phyloP scores from a whole-genome alignment of 1,140 invertebrate genomes.

The Laodelphax striatellus region DNA sequence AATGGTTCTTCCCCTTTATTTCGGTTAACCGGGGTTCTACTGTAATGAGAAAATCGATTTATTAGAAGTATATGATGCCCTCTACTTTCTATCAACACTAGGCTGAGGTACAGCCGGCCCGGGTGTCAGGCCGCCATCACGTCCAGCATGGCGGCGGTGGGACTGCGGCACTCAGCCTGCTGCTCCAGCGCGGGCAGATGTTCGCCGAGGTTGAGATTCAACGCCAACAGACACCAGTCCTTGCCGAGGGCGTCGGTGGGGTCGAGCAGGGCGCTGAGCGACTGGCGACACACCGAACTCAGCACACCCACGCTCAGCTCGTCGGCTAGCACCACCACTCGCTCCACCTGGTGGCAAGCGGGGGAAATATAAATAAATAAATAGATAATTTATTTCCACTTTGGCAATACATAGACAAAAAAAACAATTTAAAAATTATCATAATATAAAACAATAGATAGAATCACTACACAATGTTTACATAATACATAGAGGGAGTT shows the following conservation, averaged over 20 bases:
- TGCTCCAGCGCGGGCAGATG: constrained; percentile 18
- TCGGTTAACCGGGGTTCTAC: no score
- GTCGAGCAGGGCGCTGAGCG: constrained; percentile 53
- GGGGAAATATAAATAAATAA: no score
- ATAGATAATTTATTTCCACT: no score
- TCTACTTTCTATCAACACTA: constrained; percentile 13
- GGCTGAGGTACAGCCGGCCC: no score
- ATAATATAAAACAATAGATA: no score
- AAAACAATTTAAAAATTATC: no score
- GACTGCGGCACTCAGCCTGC: constrained; percentile 13
- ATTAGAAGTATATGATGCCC: neutral
- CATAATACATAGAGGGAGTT: no score
- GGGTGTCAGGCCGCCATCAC: constrained; percentile 9
- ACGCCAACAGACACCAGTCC: constrained; percentile 72
- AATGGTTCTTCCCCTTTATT: no score
- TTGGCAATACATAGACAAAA: no score
- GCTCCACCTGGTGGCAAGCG: constrained; percentile 36
- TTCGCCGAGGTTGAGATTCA: constrained; percentile 46
- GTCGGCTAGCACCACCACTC: constrained; percentile 26
- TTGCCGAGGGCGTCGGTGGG: constrained; percentile 63
- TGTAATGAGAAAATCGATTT: neutral
- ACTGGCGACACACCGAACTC: constrained; percentile 36
- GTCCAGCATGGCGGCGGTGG: constrained; percentile 17
- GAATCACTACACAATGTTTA: no score
- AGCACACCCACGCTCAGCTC: constrained; percentile 28